Evolutionary conservation across 2,888 invertebrate species (phyloP), one percentile per base, ranked within the genome.

Genomic region (Lomographa bimaculata): DNA sequence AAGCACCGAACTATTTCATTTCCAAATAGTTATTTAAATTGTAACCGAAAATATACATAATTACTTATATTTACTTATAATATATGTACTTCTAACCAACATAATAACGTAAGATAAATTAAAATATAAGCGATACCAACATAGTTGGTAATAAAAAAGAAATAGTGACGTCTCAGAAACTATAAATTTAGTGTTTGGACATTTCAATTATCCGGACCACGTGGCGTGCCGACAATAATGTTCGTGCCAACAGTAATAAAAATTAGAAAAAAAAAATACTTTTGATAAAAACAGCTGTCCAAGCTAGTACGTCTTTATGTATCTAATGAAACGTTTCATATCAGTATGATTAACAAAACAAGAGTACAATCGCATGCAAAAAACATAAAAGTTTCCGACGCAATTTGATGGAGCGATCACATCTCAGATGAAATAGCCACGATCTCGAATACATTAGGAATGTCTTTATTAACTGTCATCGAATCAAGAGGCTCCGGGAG

Each of bases 391-490:
- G 54, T 59, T 55, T 41, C 54, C 52, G 55, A 61, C 54, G 52
- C 76, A 76, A 79, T 71, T 68, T 68, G 67, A 76, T 54, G 60
- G 46, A 63, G 64, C 67, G 69, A 74, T 77, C 71, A 60, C 64
- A 76, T 75, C 71, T 57, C 68, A 71, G 72, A 74, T 60, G 73
- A 60, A 78, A 76, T 73, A 69, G 64, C 62, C 69, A 54, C 64
- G 79, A 79, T 76, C 66, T 75, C 67, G 76, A 80, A 83, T 76
- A 74, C 73, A 67, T 75, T 79, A 57, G 83, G 82, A 79, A 84
- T 85, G 82, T 86, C 86, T 87, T 83, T 86, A 89, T 87, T 87
- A 86, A 81, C 87, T 86, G 84, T 83, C 86, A 81, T 71, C 74
- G 69, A 81, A 85, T 85, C 79, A 79, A 81, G 71, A 62, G 66